These are phyloP conservation scores for Ceramica pisi DNA, from an alignment of 2,888 invertebrate species.

Conservation along the genomic window DNA sequence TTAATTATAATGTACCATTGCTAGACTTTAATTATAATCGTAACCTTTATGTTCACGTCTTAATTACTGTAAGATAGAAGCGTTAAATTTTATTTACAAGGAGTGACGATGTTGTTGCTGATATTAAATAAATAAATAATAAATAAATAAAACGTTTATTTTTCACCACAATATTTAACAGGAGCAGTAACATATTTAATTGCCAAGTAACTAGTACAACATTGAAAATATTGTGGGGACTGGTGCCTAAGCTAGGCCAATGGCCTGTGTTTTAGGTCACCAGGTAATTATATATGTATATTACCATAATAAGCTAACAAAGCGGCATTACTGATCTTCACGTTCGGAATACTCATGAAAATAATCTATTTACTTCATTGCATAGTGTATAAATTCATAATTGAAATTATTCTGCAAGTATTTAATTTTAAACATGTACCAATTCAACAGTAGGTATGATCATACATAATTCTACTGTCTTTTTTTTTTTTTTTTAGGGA, in stretches of 20 bases:
- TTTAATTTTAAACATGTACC: too few relatives aligned
- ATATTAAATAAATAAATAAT: too few relatives aligned
- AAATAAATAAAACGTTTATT: too few relatives aligned
- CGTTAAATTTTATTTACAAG: constrained; percentile 30
- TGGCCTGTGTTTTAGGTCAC: too few relatives aligned
- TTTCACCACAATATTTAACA: too few relatives aligned
- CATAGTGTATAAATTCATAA: not conserved
- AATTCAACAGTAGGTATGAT: too few relatives aligned
- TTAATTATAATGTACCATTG: constrained; percentile 38
- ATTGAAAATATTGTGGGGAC: too few relatives aligned
- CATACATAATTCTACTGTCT: not conserved
- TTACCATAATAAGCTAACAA: not conserved
- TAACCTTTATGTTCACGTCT: constrained; percentile 41
- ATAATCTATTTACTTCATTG: not conserved
- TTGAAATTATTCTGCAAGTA: not conserved
- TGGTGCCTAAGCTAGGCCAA: too few relatives aligned
- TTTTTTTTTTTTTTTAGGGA: too few relatives aligned
- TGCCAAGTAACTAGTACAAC: too few relatives aligned
- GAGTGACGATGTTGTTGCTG: constrained; percentile 6
- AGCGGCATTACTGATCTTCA: not conserved
- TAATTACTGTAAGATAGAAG: constrained; percentile 24
- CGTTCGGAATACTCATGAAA: constrained; percentile 6
- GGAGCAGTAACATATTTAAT: too few relatives aligned
- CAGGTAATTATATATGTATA: too few relatives aligned
- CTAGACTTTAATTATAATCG: constrained; percentile 34